Conservation (phyloP, 2,888 invertebrate species). For the Lathronympha strigana region DNA sequence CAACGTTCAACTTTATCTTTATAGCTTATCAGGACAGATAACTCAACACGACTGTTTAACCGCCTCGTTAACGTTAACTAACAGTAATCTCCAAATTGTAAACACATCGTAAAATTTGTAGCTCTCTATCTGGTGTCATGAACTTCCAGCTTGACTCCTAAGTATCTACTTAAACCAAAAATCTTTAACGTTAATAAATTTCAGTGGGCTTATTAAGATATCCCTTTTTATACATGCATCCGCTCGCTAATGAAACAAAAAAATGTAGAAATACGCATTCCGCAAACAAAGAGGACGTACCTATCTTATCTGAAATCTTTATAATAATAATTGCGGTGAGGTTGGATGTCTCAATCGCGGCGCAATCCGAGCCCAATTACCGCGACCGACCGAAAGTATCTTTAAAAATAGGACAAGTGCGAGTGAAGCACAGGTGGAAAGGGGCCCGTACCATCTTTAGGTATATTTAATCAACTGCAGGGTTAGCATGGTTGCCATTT, state of each 20-base stretch:
- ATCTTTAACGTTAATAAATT: slow-evolving; percentile 6
- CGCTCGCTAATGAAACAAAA: slow-evolving; percentile 54
- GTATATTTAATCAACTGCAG: too few species aligned
- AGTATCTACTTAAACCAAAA: not conserved
- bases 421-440: too few species aligned
- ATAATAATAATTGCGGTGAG: slow-evolving; percentile 78
- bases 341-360: slow-evolving; percentile 72
- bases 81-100: slow-evolving; percentile 3
- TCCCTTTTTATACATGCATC: slow-evolving; percentile 28
- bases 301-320: slow-evolving; percentile 75
- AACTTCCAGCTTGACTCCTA: not conserved
- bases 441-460: too few species aligned
- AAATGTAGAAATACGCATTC: slow-evolving; percentile 39
- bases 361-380: slow-evolving; percentile 67
- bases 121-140: not conserved
- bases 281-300: slow-evolving; percentile 58
- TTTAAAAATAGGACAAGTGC: too few species aligned
- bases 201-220: slow-evolving; percentile 27
- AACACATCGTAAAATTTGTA: slow-evolving; percentile 12
- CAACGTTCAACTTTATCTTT: slow-evolving; percentile 33
- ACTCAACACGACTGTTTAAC: slow-evolving; percentile 4
- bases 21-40: slow-evolving; percentile 33
- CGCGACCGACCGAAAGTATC: slow-evolving; percentile 64
- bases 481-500: too few species aligned
- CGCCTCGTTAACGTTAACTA: slow-evolving; percentile 8